These are phyloP conservation scores for Anser brachyrhynchus DNA, from an alignment of 2,113 vertebrate genomes.

Conservation along the genomic window DNA sequence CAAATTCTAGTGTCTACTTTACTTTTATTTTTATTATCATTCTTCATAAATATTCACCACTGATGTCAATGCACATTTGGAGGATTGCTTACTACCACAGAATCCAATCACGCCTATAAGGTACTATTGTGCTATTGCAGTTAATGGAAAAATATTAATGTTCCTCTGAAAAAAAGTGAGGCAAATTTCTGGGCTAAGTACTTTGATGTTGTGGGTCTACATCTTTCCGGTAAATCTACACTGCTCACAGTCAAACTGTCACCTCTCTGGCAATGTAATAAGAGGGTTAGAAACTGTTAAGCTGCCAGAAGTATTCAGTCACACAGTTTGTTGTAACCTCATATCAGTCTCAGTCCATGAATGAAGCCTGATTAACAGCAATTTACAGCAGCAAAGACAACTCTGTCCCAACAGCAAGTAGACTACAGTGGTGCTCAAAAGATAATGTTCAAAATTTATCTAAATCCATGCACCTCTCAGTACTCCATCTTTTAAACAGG, in stretches of 20 bases:
- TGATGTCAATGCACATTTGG: background rate
- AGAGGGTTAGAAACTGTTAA: background rate
- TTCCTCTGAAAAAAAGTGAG: background rate
- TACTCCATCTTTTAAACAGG: background rate
- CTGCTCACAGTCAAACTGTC: background rate
- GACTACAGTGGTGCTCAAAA: background rate
- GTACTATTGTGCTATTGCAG: background rate
- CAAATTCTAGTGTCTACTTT: background rate
- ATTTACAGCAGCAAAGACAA: background rate
- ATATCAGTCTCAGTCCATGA: background rate
- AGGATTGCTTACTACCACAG: slow-evolving; percentile 1
- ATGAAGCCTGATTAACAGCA: background rate
- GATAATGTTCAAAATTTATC: background rate
- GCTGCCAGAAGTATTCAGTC: background rate
- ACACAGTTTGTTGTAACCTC: background rate
- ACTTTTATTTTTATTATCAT: background rate
- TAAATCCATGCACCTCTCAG: background rate
- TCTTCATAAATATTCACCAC: background rate
- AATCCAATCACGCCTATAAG: background rate
- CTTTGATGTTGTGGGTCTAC: background rate
- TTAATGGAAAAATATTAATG: background rate
- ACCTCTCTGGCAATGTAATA: background rate
- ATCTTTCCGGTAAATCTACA: background rate
- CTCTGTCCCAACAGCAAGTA: background rate
- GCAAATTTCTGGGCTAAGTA: background rate